Conservation (phyloP, 2,797 vertebrate genomes). For the Arnoldichthys spilopterus region DNA sequence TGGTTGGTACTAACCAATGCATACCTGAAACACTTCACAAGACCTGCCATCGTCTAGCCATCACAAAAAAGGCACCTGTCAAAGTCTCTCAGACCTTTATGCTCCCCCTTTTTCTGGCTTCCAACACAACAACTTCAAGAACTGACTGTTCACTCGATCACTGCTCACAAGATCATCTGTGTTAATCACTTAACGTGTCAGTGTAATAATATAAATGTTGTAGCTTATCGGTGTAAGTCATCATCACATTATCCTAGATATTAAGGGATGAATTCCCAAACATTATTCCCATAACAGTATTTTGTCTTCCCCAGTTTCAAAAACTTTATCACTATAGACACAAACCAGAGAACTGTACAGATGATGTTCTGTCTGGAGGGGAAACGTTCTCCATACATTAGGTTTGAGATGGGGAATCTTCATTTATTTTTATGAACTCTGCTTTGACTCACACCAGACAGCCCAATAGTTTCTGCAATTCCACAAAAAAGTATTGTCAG, state of each 20-base stretch:
- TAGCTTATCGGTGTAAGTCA: too few species aligned
- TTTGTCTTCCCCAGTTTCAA: background rate
- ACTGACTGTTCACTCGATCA: too few species aligned
- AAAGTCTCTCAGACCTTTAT: too few species aligned
- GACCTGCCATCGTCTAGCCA: too few species aligned
- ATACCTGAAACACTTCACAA: too few species aligned
- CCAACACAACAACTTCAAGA: too few species aligned
- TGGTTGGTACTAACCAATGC: too few species aligned
- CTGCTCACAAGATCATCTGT: too few species aligned
- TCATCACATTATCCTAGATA: background rate
- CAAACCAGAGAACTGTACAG: constrained; percentile 16
- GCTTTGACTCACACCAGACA: constrained; percentile 30
- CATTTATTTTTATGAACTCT: constrained; percentile 32
- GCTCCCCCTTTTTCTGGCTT: too few species aligned
- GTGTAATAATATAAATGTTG: too few species aligned
- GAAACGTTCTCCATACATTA: constrained; percentile 34
- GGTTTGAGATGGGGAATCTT: constrained; percentile 16
- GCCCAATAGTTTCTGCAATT: constrained; percentile 22
- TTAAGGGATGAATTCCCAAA: background rate
- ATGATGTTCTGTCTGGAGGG: constrained; percentile 17
- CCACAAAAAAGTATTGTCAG: constrained; percentile 15
- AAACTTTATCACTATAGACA: constrained; percentile 18
- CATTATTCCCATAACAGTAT: background rate
- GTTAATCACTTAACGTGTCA: too few species aligned
- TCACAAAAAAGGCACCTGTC: too few species aligned